phyloP scores from a whole-genome alignment of 2,797 vertebrate species.

The Hylomyscus alleni region DNA sequence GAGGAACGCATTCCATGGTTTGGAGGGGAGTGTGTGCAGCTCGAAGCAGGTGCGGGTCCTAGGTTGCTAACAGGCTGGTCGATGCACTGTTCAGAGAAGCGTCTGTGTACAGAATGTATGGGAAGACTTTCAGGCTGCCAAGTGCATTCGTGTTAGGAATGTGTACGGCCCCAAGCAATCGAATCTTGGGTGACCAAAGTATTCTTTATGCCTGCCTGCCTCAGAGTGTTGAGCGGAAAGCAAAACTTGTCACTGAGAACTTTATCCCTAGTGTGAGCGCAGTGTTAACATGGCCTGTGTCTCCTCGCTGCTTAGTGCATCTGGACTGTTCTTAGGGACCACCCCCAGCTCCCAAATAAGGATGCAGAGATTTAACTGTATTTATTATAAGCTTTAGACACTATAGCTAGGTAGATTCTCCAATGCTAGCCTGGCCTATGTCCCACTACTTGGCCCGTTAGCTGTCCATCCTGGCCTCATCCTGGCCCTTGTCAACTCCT shows the following conservation, averaged over 20 bases:
- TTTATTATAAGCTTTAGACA: background rate
- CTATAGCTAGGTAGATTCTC: background rate
- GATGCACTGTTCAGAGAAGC: background rate
- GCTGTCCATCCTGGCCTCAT: background rate
- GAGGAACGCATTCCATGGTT: background rate
- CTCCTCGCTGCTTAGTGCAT: background rate
- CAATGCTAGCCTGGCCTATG: background rate
- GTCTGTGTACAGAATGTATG: background rate
- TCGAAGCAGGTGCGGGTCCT: background rate
- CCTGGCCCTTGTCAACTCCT: background rate
- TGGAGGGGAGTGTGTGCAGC: background rate
- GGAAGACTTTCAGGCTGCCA: background rate
- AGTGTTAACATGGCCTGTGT: background rate
- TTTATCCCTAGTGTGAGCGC: background rate
- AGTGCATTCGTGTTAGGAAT: background rate
- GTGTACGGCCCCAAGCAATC: background rate
- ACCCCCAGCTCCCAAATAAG: background rate
- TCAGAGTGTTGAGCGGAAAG: background rate
- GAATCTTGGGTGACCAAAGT: background rate
- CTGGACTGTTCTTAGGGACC: background rate
- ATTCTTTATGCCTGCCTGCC: background rate
- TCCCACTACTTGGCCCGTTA: background rate
- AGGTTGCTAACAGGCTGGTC: background rate
- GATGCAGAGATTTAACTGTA: background rate
- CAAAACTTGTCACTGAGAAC: background rate